Percentiles rank a stretch among this genome's conserved stretches.
These are phyloP conservation scores for Coremacera marginata DNA, from an alignment of 2,888 invertebrate species.

Conservation along the genomic window DNA sequence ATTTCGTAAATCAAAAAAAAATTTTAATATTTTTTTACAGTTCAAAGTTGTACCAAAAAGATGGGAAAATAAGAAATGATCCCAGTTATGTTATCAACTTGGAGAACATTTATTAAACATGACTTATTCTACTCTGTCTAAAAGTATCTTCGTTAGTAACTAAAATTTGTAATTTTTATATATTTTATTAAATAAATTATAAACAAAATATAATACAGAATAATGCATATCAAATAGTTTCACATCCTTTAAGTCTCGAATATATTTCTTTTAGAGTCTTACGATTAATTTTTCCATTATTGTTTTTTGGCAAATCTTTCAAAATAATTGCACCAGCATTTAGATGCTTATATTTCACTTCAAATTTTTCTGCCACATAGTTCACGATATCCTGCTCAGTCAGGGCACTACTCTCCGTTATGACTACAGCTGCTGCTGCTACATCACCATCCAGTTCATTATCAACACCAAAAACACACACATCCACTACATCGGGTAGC, in stretches of 20 bases:
- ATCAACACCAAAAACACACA: constrained; percentile 41
- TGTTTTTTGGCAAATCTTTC: constrained; percentile 29
- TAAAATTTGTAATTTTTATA: too few species aligned
- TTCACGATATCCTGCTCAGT: constrained; percentile 56
- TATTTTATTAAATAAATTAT: too few species aligned
- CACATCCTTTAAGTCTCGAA: neutral
- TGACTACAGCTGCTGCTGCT: constrained; percentile 61
- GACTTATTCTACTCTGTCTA: too few species aligned
- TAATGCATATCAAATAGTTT: too few species aligned
- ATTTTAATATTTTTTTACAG: too few species aligned
- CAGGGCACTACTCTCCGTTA: constrained; percentile 52
- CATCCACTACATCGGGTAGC: constrained; percentile 39
- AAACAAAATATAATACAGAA: too few species aligned
- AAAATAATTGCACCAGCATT: constrained; percentile 40
- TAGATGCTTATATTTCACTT: constrained; percentile 30
- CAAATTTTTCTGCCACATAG: constrained; percentile 43
- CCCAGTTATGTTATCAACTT: too few species aligned
- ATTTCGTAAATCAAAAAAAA: too few species aligned
- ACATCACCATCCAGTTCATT: constrained; percentile 58
- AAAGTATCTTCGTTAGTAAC: too few species aligned
- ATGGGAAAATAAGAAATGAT: too few species aligned
- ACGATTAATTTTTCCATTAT: constrained; percentile 41
- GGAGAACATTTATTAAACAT: too few species aligned
- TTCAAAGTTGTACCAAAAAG: too few species aligned
- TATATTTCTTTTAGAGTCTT: neutral